Evolutionary conservation across 2,797 vertebrate genomes (phyloP).

Genomic region (Gymnothorax javanicus): DNA sequence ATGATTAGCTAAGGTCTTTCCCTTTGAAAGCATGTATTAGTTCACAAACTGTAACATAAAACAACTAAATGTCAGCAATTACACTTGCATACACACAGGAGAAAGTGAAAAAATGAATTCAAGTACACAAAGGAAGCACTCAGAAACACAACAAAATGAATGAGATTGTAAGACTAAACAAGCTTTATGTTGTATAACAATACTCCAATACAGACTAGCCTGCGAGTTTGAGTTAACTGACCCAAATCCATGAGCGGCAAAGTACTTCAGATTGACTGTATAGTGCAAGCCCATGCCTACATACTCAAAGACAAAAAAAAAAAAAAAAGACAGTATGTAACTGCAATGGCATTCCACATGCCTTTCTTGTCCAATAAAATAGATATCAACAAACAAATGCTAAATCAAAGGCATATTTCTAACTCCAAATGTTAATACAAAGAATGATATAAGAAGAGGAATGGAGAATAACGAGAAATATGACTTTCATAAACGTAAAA

Average conservation of each 20-base stretch:
- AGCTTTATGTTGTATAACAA: background rate
- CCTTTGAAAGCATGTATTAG: background rate
- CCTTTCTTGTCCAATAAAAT: too few relatives aligned
- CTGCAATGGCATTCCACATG: background rate
- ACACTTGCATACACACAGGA: too few relatives aligned
- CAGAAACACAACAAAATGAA: background rate
- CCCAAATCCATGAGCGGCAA: background rate
- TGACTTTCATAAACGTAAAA: slow-evolving; percentile 37
- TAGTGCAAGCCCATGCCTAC: background rate
- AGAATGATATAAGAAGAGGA: slow-evolving; percentile 37
- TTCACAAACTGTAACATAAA: background rate
- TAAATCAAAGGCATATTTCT: background rate
- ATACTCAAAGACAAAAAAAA: background rate
- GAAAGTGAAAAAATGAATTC: too few relatives aligned
- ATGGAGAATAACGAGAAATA: slow-evolving; percentile 1
- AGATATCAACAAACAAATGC: slow-evolving; percentile 2
- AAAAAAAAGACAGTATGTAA: background rate
- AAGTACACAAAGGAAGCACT: background rate
- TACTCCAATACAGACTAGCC: background rate
- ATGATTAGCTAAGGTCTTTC: background rate
- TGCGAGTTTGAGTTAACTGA: background rate
- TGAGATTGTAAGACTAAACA: background rate
- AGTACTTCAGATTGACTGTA: background rate
- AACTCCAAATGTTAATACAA: slow-evolving; percentile 24
- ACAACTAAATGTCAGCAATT: background rate